phyloP scores from a whole-genome alignment of 2,888 invertebrate species.

The Zaprionus bogoriensis region DNA sequence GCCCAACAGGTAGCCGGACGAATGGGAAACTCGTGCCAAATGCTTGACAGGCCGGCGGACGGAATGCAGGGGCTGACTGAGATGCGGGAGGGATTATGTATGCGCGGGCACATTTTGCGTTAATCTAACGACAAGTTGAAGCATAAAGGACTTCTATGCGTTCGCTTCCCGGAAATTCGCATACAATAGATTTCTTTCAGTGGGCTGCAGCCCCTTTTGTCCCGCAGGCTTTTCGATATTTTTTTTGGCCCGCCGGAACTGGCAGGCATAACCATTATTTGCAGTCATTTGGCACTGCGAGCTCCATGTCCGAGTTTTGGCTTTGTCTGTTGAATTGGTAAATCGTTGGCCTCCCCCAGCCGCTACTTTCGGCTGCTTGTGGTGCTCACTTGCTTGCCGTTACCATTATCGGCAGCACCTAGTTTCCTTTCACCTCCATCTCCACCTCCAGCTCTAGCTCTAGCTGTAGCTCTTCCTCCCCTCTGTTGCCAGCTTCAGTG shows the following conservation, averaged over 20 bases:
- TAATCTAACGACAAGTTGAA: slow-evolving; percentile 76
- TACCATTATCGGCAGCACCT: slow-evolving; percentile 78
- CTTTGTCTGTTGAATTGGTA: slow-evolving; percentile 40
- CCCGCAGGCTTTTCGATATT: slow-evolving; percentile 15
- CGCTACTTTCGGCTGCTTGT: not conserved
- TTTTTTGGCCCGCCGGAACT: slow-evolving; percentile 11
- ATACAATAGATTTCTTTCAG: slow-evolving; percentile 46
- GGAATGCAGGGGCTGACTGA: not conserved
- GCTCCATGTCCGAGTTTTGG: slow-evolving; percentile 34
- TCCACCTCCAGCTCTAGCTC: not conserved
- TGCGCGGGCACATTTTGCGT: slow-evolving; percentile 74
- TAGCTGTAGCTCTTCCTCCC: slow-evolving; percentile 3
- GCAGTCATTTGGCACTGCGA: slow-evolving; percentile 70
- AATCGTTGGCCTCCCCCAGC: not conserved
- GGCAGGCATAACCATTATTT: slow-evolving; percentile 61
- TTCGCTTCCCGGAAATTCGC: slow-evolving; percentile 26
- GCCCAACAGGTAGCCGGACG: slow-evolving; percentile 59
- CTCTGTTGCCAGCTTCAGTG: slow-evolving; percentile 8
- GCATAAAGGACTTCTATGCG: slow-evolving; percentile 76
- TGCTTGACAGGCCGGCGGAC: slow-evolving; percentile 4
- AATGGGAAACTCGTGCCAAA: slow-evolving; percentile 35
- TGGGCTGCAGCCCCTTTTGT: slow-evolving; percentile 10
- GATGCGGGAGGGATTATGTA: slow-evolving; percentile 49
- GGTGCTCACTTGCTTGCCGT: slow-evolving; percentile 46
- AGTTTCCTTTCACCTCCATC: slow-evolving; percentile 17